Base-by-base conservation (phyloP, 2,113 vertebrate genomes). In the Nestor notabilis region DNA sequence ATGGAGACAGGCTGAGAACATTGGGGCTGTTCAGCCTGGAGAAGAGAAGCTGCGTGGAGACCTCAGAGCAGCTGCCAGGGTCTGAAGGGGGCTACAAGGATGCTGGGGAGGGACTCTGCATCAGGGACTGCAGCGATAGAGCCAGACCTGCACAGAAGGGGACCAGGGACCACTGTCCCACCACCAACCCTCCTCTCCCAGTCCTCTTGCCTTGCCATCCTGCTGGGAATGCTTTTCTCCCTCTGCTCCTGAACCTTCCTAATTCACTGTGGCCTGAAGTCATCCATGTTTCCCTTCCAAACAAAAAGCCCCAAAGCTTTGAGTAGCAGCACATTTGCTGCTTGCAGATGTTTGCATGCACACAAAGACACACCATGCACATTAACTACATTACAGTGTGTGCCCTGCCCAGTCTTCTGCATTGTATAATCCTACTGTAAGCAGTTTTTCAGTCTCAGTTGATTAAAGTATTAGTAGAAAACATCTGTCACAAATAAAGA, bases 391-490 rank as follows among this genome's bases (percentile, higher is more conserved):
- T 82, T 76, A 61, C 70, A 86, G 66, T 12, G 15, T 66, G 56
- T 37, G 82, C 50, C 16, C 28, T 83, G 86, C 83, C 83, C 5
- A 3, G 56, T 28, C 83, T 81, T 79, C 74, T 60, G 53, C 87
- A 85, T 39, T 28, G 35, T 66, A 79, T 89, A 96, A 97, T 90
- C 87, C 83, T 65, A 69, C 68, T 63, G 58, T 83, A 94, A 92
- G 86, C 86, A 91, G 70, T 60, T 96, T 93, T 87, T 72, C 60
- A 53, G 72, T 93, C 70, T 90, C 68, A 17, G 78, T 61, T 94
- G 93, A 96, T 97, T 96, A 94, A 97, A 97, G 78, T 68, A 89
- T 95, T 96, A 94, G 89, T 78, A 96, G 81, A 88, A 93, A 96
- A 92, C 96, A 97, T 96, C 96, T 93, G 95, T 95, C 92, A 95